Percentiles rank a stretch among this genome's conserved stretches.
Evolutionary conservation across 1,140 invertebrate species (phyloP).

Genomic region (Ceratina calcarata): DNA sequence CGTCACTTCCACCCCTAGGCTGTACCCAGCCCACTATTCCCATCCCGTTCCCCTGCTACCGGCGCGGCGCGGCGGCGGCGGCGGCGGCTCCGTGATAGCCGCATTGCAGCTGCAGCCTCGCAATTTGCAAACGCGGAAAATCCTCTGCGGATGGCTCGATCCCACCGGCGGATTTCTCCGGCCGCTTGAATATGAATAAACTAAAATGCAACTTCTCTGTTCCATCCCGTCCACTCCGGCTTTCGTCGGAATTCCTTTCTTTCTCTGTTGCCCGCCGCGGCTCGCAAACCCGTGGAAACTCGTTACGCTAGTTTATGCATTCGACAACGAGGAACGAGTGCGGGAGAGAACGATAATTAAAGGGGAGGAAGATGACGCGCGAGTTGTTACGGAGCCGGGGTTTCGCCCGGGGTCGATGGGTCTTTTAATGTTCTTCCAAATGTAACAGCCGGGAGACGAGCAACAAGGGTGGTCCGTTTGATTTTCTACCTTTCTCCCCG

Average conservation of each 20-base stretch:
- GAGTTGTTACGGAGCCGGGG: background rate
- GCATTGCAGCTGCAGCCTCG: conserved; percentile 59
- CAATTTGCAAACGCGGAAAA: conserved; percentile 57
- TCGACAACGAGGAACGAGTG: background rate
- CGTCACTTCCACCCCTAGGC: conserved; percentile 40
- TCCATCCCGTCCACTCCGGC: background rate
- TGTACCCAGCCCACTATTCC: background rate
- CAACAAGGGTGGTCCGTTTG: conserved; percentile 17
- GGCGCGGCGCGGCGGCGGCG: no score
- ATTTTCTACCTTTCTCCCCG: background rate
- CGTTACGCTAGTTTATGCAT: conserved; percentile 39
- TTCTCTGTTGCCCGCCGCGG: background rate
- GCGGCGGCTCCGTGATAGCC: conserved; percentile 40
- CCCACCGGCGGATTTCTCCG: conserved; percentile 38
- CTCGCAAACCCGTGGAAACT: conserved; percentile 21
- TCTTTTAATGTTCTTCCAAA: conserved; percentile 39
- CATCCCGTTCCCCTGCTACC: background rate
- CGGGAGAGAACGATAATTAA: conserved; percentile 19
- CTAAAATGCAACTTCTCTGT: conserved; percentile 37
- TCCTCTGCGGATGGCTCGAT: conserved; percentile 34
- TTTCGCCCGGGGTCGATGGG: conserved; percentile 25
- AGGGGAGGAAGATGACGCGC: conserved; percentile 16
- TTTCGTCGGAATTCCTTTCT: conserved; percentile 23
- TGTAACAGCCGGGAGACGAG: conserved; percentile 45
- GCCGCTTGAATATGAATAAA: conserved; percentile 60